Percentiles rank a stretch among this genome's conserved stretches.
These are phyloP conservation scores for Imbricaverruca yamaguchii DNA, from an alignment of 2,888 invertebrate genomes.

Conservation along the genomic window DNA sequence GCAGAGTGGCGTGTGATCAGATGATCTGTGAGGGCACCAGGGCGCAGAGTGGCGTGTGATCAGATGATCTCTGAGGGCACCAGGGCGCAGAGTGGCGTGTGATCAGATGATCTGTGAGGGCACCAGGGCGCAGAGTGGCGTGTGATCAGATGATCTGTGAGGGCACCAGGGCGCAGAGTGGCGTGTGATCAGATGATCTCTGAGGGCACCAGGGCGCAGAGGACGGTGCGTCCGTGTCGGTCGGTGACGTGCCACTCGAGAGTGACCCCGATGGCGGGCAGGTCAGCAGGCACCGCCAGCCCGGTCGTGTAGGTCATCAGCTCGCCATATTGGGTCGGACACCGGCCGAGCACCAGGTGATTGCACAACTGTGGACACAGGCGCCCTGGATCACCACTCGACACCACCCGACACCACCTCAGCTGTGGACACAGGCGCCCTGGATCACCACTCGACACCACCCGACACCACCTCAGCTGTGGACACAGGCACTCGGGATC, in stretches of 20 bases:
- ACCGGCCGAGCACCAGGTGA: background rate
- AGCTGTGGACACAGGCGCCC: background rate
- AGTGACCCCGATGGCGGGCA: background rate
- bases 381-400: background rate
- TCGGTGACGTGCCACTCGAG: background rate
- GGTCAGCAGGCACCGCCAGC: background rate
- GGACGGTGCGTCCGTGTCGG: background rate
- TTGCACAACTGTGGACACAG: background rate
- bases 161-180: no score
- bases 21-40: no score
- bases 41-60: no score
- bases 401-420: no score
- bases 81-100: no score
- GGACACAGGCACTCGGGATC: background rate
- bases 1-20: no score
- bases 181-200: no score
- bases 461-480: background rate
- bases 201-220: background rate
- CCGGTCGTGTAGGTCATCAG: background rate
- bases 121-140: no score
- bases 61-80: no score
- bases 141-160: no score
- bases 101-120: no score
- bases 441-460: no score
- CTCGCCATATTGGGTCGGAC: background rate